Evolutionary conservation across 2,797 vertebrate genomes (phyloP).

Genomic region (Hephaestus fuliginosus): DNA sequence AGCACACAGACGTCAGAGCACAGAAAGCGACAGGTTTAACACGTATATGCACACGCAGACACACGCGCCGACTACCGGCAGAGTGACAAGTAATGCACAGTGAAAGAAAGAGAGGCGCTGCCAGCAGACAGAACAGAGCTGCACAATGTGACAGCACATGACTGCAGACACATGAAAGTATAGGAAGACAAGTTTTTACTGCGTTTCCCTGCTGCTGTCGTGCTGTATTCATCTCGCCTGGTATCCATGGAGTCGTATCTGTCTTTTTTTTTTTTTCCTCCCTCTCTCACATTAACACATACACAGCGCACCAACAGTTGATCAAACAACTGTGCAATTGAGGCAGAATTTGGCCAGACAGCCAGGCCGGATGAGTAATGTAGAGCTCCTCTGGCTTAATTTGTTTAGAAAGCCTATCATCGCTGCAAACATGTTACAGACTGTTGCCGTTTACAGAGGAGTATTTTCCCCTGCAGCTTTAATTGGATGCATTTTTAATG

Average conservation of each 20-base stretch:
- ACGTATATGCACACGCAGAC: constrained; percentile 26
- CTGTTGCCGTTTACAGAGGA: constrained; percentile 63
- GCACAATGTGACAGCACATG: constrained; percentile 53
- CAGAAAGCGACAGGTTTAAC: constrained; percentile 72
- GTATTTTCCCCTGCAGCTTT: constrained; percentile 63
- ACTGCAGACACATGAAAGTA: constrained; percentile 69
- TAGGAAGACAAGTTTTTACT: constrained; percentile 52
- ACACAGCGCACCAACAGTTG: constrained; percentile 54
- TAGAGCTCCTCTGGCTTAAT: constrained; percentile 65
- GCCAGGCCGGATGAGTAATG: constrained; percentile 69
- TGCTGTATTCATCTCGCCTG: constrained; percentile 31
- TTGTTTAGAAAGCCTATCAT: constrained; percentile 75
- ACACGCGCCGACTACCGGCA: not conserved
- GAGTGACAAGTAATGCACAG: constrained; percentile 46
- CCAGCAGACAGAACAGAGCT: constrained; percentile 40
- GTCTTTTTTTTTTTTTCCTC: not conserved
- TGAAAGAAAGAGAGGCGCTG: constrained; percentile 35
- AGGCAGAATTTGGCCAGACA: constrained; percentile 70
- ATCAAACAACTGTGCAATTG: constrained; percentile 72
- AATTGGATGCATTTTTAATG: constrained; percentile 75
- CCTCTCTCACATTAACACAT: constrained; percentile 44
- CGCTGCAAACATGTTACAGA: constrained; percentile 71
- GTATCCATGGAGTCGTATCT: constrained; percentile 36
- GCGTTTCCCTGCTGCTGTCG: constrained; percentile 44
- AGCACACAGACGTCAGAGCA: constrained; percentile 75